Conservation (phyloP, 2,888 invertebrate genomes). For the Eumerus sabulonum region DNA sequence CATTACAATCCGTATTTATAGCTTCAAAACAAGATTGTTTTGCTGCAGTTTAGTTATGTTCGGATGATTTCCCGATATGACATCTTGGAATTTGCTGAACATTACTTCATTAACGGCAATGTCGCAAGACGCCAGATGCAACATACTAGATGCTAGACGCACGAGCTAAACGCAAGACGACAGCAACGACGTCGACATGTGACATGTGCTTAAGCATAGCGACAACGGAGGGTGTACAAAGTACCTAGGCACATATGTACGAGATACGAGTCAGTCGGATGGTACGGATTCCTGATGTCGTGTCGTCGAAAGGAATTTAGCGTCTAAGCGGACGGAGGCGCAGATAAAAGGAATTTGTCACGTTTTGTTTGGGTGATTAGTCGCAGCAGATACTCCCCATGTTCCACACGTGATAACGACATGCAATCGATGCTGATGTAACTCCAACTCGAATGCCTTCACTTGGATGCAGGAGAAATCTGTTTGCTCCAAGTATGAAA, state of each 20-base stretch:
- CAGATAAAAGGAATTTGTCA: constrained; percentile 40
- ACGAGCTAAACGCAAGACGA: constrained; percentile 1
- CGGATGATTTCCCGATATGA: constrained; percentile 60
- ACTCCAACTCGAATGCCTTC: not conserved
- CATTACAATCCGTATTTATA: constrained; percentile 63
- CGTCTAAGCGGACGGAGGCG: constrained; percentile 33
- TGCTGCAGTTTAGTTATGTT: constrained; percentile 61
- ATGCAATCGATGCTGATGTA: constrained; percentile 7
- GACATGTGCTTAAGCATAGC: constrained; percentile 35
- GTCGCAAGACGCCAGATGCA: constrained; percentile 51
- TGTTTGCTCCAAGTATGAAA: constrained; percentile 20
- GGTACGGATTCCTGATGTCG: too few species aligned
- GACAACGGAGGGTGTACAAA: too few species aligned
- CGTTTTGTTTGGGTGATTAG: constrained; percentile 45
- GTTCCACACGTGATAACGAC: constrained; percentile 47
- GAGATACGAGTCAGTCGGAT: too few species aligned
- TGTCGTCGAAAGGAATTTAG: constrained; percentile 17
- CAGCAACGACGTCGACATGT: constrained; percentile 41
- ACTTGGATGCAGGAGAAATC: not conserved
- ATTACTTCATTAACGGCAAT: constrained; percentile 64
- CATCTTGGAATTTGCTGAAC: constrained; percentile 64
- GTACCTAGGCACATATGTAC: too few species aligned
- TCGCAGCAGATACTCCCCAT: constrained; percentile 13
- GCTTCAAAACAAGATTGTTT: constrained; percentile 37
- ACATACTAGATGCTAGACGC: not conserved